Percentiles rank a stretch among this genome's conserved stretches.
Evolutionary conservation across 2,113 vertebrate species (phyloP).

Genomic region (Semnornis frantzii): DNA sequence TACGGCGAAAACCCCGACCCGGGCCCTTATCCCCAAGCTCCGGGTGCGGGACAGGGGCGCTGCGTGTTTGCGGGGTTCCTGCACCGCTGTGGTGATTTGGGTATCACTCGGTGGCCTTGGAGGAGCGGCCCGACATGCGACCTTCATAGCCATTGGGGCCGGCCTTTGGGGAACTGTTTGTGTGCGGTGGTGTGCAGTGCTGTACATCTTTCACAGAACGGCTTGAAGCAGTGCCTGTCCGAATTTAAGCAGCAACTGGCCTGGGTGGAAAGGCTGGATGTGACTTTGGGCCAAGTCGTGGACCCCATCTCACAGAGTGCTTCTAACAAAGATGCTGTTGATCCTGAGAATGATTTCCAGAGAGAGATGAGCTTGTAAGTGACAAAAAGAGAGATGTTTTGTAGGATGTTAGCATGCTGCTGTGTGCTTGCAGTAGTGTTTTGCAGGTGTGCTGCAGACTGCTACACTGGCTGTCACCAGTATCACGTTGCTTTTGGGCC

Average conservation of each 20-base stretch:
- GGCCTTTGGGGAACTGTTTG: background rate
- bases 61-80: background rate
- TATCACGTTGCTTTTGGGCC: background rate
- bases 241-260: conserved; percentile 84
- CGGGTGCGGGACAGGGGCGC: background rate
- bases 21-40: background rate
- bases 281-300: conserved; percentile 77
- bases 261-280: conserved; percentile 92
- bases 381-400: background rate
- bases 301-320: conserved; percentile 34
- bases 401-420: fast-evolving
- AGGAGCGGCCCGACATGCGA: background rate
- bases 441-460: background rate
- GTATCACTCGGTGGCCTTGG: background rate
- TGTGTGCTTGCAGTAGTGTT: fast-evolving
- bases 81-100: fast-evolving
- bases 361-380: conserved; percentile 98
- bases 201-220: conserved; percentile 73
- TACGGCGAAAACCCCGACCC: no score
- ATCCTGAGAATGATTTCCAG: conserved; percentile 92
- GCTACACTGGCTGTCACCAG: fast-evolving
- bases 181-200: background rate
- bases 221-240: conserved; percentile 84
- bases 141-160: fast-evolving
- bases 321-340: conserved; percentile 44